phyloP scores from a whole-genome alignment of 53 echinoderm and acorn worm species.

The Paelopatides confundens region DNA sequence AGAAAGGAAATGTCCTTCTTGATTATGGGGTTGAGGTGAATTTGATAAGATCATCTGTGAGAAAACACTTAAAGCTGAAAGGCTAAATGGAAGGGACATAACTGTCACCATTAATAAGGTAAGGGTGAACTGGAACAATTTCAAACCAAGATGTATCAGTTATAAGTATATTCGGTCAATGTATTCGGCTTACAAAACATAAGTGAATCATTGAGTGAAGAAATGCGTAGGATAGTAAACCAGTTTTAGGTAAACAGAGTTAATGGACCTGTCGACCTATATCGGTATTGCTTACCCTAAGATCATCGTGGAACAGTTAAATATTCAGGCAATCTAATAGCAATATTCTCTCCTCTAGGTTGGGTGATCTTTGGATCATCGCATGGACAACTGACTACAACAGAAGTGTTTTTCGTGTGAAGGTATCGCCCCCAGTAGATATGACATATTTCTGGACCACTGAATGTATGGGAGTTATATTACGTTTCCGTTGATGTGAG shows the following conservation, averaged over 20 bases:
- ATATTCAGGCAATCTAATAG: too few relatives aligned
- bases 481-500: too few relatives aligned
- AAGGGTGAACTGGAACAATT: slow-evolving; percentile 57
- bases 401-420: slow-evolving; percentile 53
- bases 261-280: slow-evolving; percentile 9
- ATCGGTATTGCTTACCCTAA: slow-evolving; percentile 39
- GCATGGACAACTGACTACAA: background rate
- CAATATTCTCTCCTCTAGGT: slow-evolving; percentile 49
- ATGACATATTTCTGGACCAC: slow-evolving; percentile 50
- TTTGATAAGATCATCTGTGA: slow-evolving; percentile 46
- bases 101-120: slow-evolving; percentile 52
- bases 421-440: slow-evolving; percentile 53
- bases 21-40: slow-evolving; percentile 58
- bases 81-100: slow-evolving; percentile 30
- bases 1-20: too few relatives aligned
- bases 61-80: too few relatives aligned
- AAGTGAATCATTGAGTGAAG: slow-evolving; percentile 43
- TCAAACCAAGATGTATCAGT: slow-evolving; percentile 35
- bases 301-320: slow-evolving; percentile 47
- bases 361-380: slow-evolving; percentile 35
- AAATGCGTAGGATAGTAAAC: background rate
- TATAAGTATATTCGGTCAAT: background rate
- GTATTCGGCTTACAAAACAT: slow-evolving; percentile 59
- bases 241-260: background rate
- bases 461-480: background rate